Percentiles rank a stretch among this genome's conserved stretches.
phyloP scores from a whole-genome alignment of 2,797 vertebrate species.

The Spinus olivaceus region DNA sequence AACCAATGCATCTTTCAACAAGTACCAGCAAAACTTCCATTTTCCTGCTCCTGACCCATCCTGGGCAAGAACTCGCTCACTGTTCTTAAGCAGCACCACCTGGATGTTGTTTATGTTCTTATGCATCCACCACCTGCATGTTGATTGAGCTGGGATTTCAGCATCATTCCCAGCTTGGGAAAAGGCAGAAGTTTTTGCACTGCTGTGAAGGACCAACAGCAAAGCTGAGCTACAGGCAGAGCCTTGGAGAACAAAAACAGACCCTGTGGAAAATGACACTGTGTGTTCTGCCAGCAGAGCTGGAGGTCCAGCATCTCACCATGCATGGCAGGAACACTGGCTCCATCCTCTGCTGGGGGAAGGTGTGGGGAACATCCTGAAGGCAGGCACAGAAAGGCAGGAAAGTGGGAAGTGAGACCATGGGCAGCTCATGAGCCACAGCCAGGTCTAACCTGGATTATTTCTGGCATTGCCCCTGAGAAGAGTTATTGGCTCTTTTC shows the following conservation, averaged over 20 bases:
- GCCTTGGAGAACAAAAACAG: not conserved
- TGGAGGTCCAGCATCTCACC: not conserved
- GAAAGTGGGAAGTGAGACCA: not conserved
- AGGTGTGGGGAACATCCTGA: not conserved
- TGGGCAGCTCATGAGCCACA: not conserved
- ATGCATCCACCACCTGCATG: not conserved
- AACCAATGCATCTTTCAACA: fast-evolving
- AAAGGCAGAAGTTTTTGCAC: not conserved
- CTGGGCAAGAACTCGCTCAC: not conserved
- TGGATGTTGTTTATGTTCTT: not conserved
- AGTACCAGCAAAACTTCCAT: not conserved
- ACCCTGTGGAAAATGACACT: not conserved
- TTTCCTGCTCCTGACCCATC: not conserved
- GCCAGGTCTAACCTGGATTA: not conserved
- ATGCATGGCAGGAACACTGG: not conserved
- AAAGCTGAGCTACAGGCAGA: not conserved
- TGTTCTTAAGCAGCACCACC: not conserved
- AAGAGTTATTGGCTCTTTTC: not conserved
- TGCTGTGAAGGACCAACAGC: not conserved
- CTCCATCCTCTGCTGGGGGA: not conserved
- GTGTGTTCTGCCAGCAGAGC: not conserved
- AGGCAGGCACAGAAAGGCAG: not conserved
- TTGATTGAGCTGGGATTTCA: not conserved
- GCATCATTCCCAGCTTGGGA: not conserved
- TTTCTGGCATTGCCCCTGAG: not conserved